Evolutionary conservation across 2,113 vertebrate genomes (phyloP), one percentile per base, ranked within the genome.

Genomic region (Pituophis catenifer): DNA sequence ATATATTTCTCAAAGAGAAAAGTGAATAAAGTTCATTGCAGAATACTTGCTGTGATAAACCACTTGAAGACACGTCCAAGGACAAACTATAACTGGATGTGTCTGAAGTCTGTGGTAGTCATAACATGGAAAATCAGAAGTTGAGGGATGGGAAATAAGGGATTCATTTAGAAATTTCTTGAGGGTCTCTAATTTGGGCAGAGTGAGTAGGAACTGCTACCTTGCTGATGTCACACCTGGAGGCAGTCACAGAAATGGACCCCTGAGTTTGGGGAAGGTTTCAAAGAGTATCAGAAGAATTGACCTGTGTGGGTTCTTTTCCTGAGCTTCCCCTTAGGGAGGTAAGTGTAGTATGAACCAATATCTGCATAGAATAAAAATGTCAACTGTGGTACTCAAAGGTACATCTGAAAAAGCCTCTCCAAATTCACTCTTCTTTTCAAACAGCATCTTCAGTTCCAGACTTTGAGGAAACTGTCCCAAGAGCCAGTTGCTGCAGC

Each of bases 381-480:
- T 94, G 94, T 92, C 93, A 93, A 88, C 55, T 86, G 94, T 59
- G 85, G 93, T 89, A 90, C 59, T 96, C 95, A 94, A 90, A 91
- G 0, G 21, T 92, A 91, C 86, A 89, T 48, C 48, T 65, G 75
- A 54, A 54, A 1, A 86, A 93, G 81, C 38, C 86, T 92, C 91
- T 1, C 0, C 91, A 94, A 0, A 0, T 86, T 93, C 90, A 97
- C 93, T 75, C 62, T 95, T 88, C 91, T 89, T 24, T 62, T 58
- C 21, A 55, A 89, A 21, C 24, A 86, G 62, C 0, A 0, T 93
- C 94, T 91, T 98, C 97, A 99, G 97, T 99, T 99, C 99, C 99
- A 99, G 93, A 99, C 97, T 97, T 99, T 99, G 96, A 99, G 98
- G 98, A 99, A 99, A 97, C 99, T 99, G 97, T 99, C 99, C 99